These are phyloP conservation scores for Axea sp. DNA, from an alignment of 2,888 invertebrate genomes.

Conservation along the genomic window DNA sequence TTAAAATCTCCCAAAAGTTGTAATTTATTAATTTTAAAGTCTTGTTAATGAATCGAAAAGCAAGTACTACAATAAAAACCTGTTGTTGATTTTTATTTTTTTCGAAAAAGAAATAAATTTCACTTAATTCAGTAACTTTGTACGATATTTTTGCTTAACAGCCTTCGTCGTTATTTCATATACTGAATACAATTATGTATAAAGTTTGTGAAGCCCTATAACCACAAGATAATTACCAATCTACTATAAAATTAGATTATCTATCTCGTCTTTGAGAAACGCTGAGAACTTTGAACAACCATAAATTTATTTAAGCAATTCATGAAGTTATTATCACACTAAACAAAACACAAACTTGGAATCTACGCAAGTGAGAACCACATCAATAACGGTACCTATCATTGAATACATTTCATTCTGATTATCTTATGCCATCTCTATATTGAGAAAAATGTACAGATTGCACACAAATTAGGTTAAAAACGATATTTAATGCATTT, in stretches of 20 bases:
- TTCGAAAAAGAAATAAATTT: neutral
- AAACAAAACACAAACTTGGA: conserved; percentile 48
- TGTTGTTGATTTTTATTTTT: too few relatives aligned
- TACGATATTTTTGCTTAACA: conserved; percentile 16
- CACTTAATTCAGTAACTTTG: neutral
- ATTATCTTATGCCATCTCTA: too few relatives aligned
- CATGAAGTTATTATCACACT: conserved; percentile 36
- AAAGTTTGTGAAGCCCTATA: conserved; percentile 47
- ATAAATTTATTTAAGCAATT: conserved; percentile 58
- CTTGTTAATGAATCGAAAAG: too few relatives aligned
- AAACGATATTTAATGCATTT: too few relatives aligned
- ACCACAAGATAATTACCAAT: conserved; percentile 55
- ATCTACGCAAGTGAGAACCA: too few relatives aligned
- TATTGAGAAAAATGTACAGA: too few relatives aligned
- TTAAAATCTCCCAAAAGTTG: too few relatives aligned
- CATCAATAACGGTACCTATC: too few relatives aligned
- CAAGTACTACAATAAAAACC: too few relatives aligned
- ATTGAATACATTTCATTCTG: too few relatives aligned
- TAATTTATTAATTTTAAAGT: too few relatives aligned
- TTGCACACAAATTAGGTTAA: too few relatives aligned
- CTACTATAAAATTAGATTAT: conserved; percentile 55
- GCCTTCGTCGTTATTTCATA: conserved; percentile 19
- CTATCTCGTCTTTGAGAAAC: conserved; percentile 55
- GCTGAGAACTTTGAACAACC: conserved; percentile 40
- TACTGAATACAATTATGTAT: conserved; percentile 41